Conservation (phyloP, 2,797 vertebrate species). For the Melanogrammus aeglefinus region DNA sequence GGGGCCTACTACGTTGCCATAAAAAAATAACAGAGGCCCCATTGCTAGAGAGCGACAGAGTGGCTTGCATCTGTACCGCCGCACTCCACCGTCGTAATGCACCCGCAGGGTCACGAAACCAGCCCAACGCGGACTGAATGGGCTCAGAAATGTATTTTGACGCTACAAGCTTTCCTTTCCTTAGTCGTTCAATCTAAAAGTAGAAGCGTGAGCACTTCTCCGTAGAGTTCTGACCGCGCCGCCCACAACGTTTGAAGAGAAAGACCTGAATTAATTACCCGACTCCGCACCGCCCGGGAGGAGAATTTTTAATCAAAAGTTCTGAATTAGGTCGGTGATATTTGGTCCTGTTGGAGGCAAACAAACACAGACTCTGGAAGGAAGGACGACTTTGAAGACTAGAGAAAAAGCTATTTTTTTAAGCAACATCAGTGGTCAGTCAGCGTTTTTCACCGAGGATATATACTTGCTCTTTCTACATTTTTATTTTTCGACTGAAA, state of each 20-base stretch:
- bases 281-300: neutral
- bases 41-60: too few relatives aligned
- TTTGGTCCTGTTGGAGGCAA: neutral
- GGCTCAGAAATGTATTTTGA: neutral
- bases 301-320: neutral
- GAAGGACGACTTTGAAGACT: neutral
- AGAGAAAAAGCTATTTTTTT: conserved; percentile 6
- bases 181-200: neutral
- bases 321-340: neutral
- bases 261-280: neutral
- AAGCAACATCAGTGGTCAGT: neutral
- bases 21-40: too few relatives aligned
- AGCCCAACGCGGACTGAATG: neutral
- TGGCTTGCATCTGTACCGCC: neutral
- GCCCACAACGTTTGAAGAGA: neutral
- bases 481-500: conserved; percentile 48
- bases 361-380: neutral
- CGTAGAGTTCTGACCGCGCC: neutral
- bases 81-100: too few relatives aligned
- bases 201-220: neutral
- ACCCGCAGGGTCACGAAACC: neutral
- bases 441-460: neutral
- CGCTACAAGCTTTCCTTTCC: neutral
- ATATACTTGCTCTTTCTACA: neutral
- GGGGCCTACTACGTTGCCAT: neutral